phyloP scores from a whole-genome alignment of 2,113 vertebrate genomes.

The Hepsetus odoe region DNA sequence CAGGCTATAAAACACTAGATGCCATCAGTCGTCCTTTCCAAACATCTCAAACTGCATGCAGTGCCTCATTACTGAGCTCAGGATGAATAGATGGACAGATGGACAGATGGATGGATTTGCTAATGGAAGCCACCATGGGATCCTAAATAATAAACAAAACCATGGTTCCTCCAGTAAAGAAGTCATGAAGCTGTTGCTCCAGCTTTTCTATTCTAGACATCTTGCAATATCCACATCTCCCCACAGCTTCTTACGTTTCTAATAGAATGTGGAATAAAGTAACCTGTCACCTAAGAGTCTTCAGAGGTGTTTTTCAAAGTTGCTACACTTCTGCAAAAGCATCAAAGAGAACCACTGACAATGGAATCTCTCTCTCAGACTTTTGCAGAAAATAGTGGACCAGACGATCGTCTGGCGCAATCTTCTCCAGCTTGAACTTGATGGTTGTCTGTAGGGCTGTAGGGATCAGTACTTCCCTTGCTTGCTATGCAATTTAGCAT shows the following conservation, averaged over 20 bases:
- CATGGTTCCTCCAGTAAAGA: neutral
- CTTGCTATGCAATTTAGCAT: too few relatives aligned
- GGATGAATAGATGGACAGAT: too few relatives aligned
- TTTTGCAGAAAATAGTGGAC: neutral
- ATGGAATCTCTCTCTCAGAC: neutral
- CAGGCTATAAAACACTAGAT: too few relatives aligned
- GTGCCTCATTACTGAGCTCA: too few relatives aligned
- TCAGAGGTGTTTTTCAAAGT: neutral
- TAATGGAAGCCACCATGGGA: neutral
- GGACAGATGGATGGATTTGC: neutral
- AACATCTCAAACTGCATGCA: too few relatives aligned
- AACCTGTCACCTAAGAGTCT: neutral
- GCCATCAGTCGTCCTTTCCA: too few relatives aligned
- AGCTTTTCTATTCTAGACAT: neutral
- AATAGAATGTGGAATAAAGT: neutral
- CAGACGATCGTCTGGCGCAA: too few relatives aligned
- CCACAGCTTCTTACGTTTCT: neutral
- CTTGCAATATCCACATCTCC: constrained; percentile 46
- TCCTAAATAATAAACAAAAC: neutral
- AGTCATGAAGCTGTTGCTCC: neutral
- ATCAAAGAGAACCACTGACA: neutral
- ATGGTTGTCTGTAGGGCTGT: too few relatives aligned
- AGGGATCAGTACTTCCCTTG: too few relatives aligned
- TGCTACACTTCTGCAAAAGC: neutral
- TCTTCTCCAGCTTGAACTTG: too few relatives aligned